Conservation (phyloP, 2,797 vertebrate genomes). For the Enteromius thamalakanensis region DNA sequence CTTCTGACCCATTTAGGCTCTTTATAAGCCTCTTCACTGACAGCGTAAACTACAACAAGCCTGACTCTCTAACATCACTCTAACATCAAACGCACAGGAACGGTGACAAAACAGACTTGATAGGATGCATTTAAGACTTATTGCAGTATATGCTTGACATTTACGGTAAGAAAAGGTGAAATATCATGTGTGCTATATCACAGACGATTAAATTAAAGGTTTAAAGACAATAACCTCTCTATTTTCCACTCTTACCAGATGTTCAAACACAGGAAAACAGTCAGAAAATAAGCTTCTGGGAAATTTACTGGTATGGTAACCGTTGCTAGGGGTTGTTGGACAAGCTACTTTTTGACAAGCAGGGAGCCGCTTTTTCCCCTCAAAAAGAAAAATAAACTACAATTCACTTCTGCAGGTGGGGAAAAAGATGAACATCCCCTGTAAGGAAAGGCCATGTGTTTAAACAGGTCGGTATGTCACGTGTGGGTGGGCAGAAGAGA, state of each 20-base stretch:
- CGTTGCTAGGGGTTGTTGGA: constrained; percentile 44
- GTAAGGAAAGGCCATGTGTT: constrained; percentile 45
- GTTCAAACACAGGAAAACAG: constrained; percentile 4
- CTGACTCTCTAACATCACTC: too few species aligned
- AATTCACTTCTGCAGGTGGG: constrained; percentile 29
- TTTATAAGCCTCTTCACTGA: background rate
- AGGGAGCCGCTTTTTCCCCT: constrained; percentile 1
- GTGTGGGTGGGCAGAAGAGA: background rate
- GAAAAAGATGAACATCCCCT: constrained; percentile 41
- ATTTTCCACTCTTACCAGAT: constrained; percentile 34
- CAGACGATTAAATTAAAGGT: background rate
- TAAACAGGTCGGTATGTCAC: constrained; percentile 38
- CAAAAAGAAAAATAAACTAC: constrained; percentile 51
- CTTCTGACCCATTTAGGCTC: background rate
- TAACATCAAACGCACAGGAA: background rate
- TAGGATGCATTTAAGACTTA: background rate
- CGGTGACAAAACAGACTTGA: background rate
- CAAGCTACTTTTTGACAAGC: constrained; percentile 27
- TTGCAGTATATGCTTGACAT: background rate
- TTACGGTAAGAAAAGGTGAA: background rate
- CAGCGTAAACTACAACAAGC: background rate
- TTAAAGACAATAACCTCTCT: background rate
- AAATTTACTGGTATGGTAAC: constrained; percentile 44
- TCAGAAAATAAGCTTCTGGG: background rate
- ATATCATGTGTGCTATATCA: background rate